Percentiles rank a stretch among this genome's conserved stretches.
These are phyloP conservation scores for Trachops cirrhosus DNA, from an alignment of 2,797 vertebrate species.

Conservation along the genomic window DNA sequence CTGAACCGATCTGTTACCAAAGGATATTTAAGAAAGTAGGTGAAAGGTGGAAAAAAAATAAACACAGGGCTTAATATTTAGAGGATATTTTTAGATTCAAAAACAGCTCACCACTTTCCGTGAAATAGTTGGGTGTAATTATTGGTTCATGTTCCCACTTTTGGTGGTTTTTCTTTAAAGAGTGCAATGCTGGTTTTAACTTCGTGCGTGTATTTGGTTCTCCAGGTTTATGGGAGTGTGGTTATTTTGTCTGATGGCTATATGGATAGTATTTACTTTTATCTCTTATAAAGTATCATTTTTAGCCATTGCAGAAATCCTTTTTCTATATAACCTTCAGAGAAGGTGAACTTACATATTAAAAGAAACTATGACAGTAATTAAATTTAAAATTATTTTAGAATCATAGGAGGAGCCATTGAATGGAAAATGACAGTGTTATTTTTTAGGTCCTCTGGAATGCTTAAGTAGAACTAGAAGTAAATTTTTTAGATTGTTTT, in stretches of 20 bases:
- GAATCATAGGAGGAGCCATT: neutral
- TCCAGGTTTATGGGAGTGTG: neutral
- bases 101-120: slow-evolving; percentile 60
- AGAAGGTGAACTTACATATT: neutral
- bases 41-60: neutral
- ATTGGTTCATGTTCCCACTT: slow-evolving; percentile 37
- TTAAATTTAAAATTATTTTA: neutral
- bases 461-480: neutral
- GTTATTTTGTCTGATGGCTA: slow-evolving; percentile 21
- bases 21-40: neutral
- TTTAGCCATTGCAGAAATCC: neutral
- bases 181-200: neutral
- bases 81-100: slow-evolving; percentile 56
- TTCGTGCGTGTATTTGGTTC: neutral
- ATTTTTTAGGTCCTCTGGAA: neutral
- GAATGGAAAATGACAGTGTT: neutral
- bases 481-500: neutral
- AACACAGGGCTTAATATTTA: slow-evolving; percentile 36
- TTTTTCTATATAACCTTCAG: neutral
- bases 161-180: slow-evolving; percentile 37
- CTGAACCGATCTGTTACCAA: neutral
- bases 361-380: neutral
- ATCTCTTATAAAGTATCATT: neutral
- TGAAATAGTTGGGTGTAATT: slow-evolving; percentile 36
- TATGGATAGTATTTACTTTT: neutral